These are phyloP conservation scores for Actinopyga echinites DNA, from an alignment of 53 echinoderm and acorn worm genomes.

Conservation along the genomic window DNA sequence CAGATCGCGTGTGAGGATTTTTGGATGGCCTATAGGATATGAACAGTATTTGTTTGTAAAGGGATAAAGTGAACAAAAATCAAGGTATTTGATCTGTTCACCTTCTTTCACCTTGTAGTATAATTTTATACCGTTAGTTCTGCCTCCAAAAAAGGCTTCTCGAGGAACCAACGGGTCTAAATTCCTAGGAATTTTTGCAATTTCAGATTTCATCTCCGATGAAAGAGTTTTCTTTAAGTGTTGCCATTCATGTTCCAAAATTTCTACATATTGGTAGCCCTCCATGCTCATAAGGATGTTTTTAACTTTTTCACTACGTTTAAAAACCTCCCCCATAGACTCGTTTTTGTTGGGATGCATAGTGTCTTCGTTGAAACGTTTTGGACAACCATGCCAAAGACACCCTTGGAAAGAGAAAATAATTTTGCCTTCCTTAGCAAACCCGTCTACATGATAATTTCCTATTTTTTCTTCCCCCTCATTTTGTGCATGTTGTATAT, in stretches of 20 bases:
- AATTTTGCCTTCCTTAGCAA: background rate
- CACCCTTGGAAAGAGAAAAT: constrained; percentile 10
- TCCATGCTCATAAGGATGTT: background rate
- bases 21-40: too few relatives aligned
- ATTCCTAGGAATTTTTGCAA: background rate
- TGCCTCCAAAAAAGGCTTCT: constrained; percentile 46
- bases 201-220: too few relatives aligned
- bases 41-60: constrained; percentile 54
- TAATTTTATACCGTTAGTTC: constrained; percentile 51
- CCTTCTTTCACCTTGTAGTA: background rate
- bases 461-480: constrained; percentile 6
- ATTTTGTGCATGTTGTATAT: constrained; percentile 21
- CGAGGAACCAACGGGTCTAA: constrained; percentile 11
- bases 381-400: constrained; percentile 39
- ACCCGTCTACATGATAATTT: constrained; percentile 8
- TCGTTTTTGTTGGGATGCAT: background rate
- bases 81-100: constrained; percentile 62
- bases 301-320: background rate
- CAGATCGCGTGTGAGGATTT: constrained; percentile 7
- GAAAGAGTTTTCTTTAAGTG: too few relatives aligned
- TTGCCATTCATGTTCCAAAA: background rate
- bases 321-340: constrained; percentile 4
- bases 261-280: too few relatives aligned
- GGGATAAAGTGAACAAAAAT: constrained; percentile 56
- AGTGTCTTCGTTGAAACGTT: constrained; percentile 22